phyloP scores from a whole-genome alignment of 2,888 invertebrate species.

The Philaethria dido region DNA sequence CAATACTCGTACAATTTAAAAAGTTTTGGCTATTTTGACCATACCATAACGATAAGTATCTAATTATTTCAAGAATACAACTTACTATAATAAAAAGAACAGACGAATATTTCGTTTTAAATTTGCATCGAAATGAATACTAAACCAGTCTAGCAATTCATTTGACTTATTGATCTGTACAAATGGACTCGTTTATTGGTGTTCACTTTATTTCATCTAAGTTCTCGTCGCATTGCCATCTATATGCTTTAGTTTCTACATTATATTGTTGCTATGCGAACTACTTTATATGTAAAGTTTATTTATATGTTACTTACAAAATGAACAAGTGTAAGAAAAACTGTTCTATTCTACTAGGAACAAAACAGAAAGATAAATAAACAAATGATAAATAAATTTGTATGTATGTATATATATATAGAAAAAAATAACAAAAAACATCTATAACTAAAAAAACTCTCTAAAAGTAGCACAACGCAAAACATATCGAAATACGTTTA shows the following conservation, averaged over 20 bases:
- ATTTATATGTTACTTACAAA: neutral
- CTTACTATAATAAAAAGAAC: slow-evolving; percentile 6
- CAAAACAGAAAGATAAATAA: neutral
- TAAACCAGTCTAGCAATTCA: slow-evolving; percentile 14
- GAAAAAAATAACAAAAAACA: too few species aligned
- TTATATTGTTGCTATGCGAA: neutral
- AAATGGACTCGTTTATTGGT: slow-evolving; percentile 16
- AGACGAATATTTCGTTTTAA: neutral
- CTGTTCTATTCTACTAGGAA: neutral
- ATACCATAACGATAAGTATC: too few species aligned
- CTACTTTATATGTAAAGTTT: neutral
- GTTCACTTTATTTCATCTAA: slow-evolving; percentile 8
- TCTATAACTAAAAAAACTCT: too few species aligned
- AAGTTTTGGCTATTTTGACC: too few species aligned
- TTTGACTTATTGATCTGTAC: slow-evolving; percentile 28
- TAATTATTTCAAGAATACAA: too few species aligned
- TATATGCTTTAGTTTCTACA: neutral
- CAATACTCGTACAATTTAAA: too few species aligned
- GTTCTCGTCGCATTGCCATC: neutral
- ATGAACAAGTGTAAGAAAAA: neutral
- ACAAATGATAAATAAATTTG: neutral
- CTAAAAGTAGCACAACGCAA: too few species aligned
- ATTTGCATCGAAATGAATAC: neutral
- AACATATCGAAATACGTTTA: too few species aligned
- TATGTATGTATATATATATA: too few species aligned